A percentile compares a stretch with the other conserved stretches of the same genome.
Conservation (phyloP, 2,797 vertebrate species). For the Phaenicophaeus curvirostris region DNA sequence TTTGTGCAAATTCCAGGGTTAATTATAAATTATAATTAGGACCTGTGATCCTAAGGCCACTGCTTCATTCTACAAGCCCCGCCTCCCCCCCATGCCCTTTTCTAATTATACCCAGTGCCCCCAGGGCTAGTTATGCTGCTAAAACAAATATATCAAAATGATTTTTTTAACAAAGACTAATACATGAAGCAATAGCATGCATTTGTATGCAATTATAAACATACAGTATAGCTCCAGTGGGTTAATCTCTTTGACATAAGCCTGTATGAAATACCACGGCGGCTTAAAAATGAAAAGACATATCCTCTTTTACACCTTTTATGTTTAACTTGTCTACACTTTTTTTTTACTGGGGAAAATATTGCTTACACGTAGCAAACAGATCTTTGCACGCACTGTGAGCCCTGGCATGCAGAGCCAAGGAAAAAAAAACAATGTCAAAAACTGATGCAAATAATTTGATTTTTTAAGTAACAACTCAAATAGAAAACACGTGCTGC, state of each 20-base stretch:
- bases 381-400: constrained; percentile 65
- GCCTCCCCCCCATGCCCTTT: constrained; percentile 72
- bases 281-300: constrained; percentile 51
- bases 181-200: constrained; percentile 67
- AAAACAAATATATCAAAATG: constrained; percentile 83
- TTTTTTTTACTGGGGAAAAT: constrained; percentile 40
- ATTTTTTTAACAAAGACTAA: constrained; percentile 76
- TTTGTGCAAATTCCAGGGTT: constrained; percentile 66
- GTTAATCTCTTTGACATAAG: constrained; percentile 69
- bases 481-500: constrained; percentile 68
- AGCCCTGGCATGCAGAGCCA: constrained; percentile 64
- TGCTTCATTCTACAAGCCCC: constrained; percentile 73
- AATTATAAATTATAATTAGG: constrained; percentile 80
- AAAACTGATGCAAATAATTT: constrained; percentile 72
- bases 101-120: constrained; percentile 79
- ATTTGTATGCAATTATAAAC: constrained; percentile 64
- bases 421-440: constrained; percentile 66
- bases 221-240: constrained; percentile 37
- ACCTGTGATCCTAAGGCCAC: constrained; percentile 72
- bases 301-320: constrained; percentile 69
- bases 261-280: constrained; percentile 35
- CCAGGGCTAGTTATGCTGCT: constrained; percentile 76
- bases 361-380: constrained; percentile 63
- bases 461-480: constrained; percentile 71
- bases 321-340: constrained; percentile 59